Percentiles rank a stretch among this genome's conserved stretches.
These are phyloP conservation scores for Pipa parva DNA, from an alignment of 2,113 vertebrate genomes.

Conservation along the genomic window DNA sequence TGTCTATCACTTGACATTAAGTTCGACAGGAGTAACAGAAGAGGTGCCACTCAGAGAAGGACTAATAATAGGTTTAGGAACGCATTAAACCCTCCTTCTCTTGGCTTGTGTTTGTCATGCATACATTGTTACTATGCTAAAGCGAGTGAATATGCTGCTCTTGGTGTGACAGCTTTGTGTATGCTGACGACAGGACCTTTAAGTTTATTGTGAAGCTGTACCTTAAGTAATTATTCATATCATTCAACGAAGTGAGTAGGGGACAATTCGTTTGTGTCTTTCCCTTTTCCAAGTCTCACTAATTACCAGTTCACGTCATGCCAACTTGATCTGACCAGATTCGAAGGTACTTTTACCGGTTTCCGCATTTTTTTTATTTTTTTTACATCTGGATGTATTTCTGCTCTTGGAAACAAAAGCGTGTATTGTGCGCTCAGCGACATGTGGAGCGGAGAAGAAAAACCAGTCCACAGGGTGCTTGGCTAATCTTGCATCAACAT, in stretches of 20 bases:
- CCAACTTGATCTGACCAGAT: not conserved
- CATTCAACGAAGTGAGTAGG: too few relatives aligned
- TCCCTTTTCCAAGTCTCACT: not conserved
- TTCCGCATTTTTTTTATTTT: too few relatives aligned
- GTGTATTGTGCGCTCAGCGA: conserved; percentile 11
- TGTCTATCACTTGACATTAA: conserved; percentile 23
- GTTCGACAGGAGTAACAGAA: conserved; percentile 4
- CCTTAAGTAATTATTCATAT: not conserved
- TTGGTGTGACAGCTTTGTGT: not conserved
- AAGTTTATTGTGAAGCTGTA: too few relatives aligned
- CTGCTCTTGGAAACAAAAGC: conserved; percentile 10
- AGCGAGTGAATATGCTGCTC: not conserved
- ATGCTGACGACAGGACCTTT: not conserved
- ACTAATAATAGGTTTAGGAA: not conserved
- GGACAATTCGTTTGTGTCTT: not conserved
- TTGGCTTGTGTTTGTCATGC: not conserved
- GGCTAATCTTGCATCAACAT: conserved; percentile 27
- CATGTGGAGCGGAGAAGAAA: conserved; percentile 18
- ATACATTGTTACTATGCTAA: conserved; percentile 12
- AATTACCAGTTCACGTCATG: not conserved
- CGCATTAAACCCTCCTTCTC: not conserved
- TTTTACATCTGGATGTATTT: conserved; percentile 13
- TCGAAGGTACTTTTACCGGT: not conserved
- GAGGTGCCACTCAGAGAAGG: not conserved
- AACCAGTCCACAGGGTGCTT: conserved; percentile 12